Conservation (phyloP, 2,797 vertebrate genomes). For the Diglossa cyanea region DNA sequence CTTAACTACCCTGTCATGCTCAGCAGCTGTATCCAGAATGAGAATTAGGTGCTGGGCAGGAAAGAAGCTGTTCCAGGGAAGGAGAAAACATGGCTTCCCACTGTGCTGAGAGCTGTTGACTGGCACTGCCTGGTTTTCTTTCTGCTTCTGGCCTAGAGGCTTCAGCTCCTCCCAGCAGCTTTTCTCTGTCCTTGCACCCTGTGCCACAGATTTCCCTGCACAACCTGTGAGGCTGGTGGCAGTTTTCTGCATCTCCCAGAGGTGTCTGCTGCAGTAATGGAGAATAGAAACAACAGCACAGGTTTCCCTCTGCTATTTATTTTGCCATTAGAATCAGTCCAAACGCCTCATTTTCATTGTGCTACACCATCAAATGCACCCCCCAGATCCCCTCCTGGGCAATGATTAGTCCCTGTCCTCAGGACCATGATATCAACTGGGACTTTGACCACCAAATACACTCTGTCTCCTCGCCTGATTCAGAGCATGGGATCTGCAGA, state of each 20-base stretch:
- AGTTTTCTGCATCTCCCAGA: not conserved
- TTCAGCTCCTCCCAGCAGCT: not conserved
- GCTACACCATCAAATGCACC: not conserved
- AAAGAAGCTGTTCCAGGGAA: not conserved
- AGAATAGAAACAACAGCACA: not conserved
- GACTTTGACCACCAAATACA: not conserved
- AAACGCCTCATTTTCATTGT: not conserved
- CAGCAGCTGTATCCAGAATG: not conserved
- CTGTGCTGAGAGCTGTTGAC: not conserved
- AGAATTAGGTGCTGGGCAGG: not conserved
- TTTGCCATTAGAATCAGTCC: not conserved
- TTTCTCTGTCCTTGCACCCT: not conserved
- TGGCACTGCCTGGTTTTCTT: not conserved
- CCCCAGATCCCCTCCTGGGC: not conserved
- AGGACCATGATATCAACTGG: fast-evolving
- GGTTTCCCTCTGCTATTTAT: not conserved
- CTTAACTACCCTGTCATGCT: not conserved
- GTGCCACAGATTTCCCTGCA: not conserved
- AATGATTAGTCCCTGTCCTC: fast-evolving
- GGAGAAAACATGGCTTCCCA: not conserved
- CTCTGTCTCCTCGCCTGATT: not conserved
- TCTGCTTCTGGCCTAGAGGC: not conserved
- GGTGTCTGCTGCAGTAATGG: not conserved
- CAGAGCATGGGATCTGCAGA: not conserved
- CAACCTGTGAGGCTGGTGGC: not conserved